Evolutionary conservation across 2,797 vertebrate species (phyloP).

Genomic region (Rhynchonycteris naso): DNA sequence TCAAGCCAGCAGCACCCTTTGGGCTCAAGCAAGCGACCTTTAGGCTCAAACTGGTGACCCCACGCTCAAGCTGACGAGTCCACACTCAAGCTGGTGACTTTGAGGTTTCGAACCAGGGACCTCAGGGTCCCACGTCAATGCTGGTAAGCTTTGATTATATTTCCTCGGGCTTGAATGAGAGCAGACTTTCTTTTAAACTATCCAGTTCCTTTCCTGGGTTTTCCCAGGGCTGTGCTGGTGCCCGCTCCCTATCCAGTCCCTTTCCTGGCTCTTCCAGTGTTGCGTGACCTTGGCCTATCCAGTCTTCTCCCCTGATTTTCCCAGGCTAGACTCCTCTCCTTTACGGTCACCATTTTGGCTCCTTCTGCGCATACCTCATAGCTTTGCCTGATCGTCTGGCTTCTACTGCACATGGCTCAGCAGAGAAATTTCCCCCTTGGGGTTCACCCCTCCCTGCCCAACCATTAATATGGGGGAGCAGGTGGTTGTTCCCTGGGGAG

Average conservation of each 20-base stretch:
- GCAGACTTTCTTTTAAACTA: neutral
- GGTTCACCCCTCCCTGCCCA: neutral
- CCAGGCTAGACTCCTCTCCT: neutral
- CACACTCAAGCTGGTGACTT: no score
- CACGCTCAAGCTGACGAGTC: no score
- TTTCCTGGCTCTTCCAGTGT: neutral
- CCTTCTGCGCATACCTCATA: neutral
- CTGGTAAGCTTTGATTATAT: neutral
- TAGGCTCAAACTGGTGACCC: no score
- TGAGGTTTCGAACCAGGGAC: no score
- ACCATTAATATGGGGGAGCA: no score
- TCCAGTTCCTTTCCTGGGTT: neutral
- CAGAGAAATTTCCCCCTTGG: neutral
- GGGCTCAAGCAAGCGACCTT: no score
- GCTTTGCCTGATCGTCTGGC: neutral
- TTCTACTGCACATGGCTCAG: neutral
- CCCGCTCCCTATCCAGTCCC: no score
- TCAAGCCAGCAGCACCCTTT: no score
- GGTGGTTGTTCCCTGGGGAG: neutral
- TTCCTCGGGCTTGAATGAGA: neutral
- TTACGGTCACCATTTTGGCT: neutral
- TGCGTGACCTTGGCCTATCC: neutral
- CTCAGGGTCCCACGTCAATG: no score
- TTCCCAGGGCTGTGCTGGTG: no score
- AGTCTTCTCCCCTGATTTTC: neutral